Conservation (phyloP, 37 sponge, comb jelly and placozoan species). For the Theonella swinhoei region DNA sequence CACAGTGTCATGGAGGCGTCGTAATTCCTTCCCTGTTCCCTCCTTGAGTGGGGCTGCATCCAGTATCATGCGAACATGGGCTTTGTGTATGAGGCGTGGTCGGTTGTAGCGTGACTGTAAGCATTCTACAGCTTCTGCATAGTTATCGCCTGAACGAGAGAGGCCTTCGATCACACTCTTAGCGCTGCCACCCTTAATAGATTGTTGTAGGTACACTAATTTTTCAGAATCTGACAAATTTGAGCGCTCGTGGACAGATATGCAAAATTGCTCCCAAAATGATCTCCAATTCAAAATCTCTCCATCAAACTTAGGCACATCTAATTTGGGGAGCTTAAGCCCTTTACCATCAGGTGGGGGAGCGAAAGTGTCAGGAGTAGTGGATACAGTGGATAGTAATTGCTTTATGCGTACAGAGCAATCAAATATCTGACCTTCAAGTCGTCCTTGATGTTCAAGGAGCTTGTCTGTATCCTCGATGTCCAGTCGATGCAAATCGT, state of each 20-base stretch:
- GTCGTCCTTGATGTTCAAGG: too few species aligned
- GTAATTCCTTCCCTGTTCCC: conserved; percentile 33
- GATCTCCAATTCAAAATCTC: conserved; percentile 37
- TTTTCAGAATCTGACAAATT: conserved; percentile 36
- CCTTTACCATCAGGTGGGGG: too few species aligned
- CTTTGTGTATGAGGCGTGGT: conserved; percentile 36
- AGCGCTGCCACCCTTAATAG: conserved; percentile 35
- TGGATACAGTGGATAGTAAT: background rate
- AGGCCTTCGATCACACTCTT: conserved; percentile 45
- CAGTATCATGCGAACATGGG: conserved; percentile 25
- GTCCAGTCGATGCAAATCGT: too few species aligned
- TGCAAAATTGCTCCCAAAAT: conserved; percentile 50
- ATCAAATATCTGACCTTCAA: too few species aligned
- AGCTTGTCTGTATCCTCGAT: too few species aligned
- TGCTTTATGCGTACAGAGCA: too few species aligned
- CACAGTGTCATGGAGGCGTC: conserved; percentile 36
- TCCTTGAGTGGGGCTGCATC: conserved; percentile 32
- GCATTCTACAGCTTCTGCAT: conserved; percentile 36
- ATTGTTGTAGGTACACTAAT: conserved; percentile 34
- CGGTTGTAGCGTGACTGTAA: conserved; percentile 34
- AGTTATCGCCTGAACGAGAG: conserved; percentile 37
- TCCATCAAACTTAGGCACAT: conserved; percentile 40
- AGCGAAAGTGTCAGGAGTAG: background rate
- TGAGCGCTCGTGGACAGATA: conserved; percentile 38
- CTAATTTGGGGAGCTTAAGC: conserved; percentile 53